These are phyloP conservation scores for Peribatodes rhomboidaria DNA, from an alignment of 2,888 invertebrate genomes.

Conservation along the genomic window DNA sequence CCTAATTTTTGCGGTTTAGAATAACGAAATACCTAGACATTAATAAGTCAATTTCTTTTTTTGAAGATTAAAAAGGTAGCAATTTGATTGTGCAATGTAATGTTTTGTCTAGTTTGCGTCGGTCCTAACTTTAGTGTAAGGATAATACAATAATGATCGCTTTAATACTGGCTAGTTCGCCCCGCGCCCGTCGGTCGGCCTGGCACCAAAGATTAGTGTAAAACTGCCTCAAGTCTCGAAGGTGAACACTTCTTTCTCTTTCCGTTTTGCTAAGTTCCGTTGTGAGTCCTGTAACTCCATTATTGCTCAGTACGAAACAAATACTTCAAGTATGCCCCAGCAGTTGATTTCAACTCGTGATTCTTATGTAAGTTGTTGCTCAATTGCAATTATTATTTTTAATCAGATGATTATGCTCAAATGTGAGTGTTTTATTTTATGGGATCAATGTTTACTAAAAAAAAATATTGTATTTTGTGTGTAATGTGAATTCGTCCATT, in stretches of 20 bases:
- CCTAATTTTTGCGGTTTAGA: too few species aligned
- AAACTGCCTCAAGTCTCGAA: constrained; percentile 69
- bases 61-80: neutral
- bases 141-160: constrained; percentile 47
- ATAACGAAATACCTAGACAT: too few species aligned
- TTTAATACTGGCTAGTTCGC: constrained; percentile 46
- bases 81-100: neutral
- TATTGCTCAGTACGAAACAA: constrained; percentile 68
- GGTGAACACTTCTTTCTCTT: constrained; percentile 58
- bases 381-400: constrained; percentile 75
- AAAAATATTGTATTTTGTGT: constrained; percentile 61
- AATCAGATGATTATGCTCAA: constrained; percentile 82
- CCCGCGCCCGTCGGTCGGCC: constrained; percentile 72
- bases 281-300: constrained; percentile 57
- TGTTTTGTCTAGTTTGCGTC: constrained; percentile 7
- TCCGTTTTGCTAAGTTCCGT: constrained; percentile 46
- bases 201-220: constrained; percentile 84
- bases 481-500: constrained; percentile 74
- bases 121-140: constrained; percentile 7
- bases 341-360: constrained; percentile 67
- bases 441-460: constrained; percentile 69
- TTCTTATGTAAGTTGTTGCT: constrained; percentile 73
- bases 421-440: constrained; percentile 77
- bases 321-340: constrained; percentile 70
- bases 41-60: neutral